Conservation (phyloP, 2,113 vertebrate genomes). For the Chiloscyllium plagiosum region DNA sequence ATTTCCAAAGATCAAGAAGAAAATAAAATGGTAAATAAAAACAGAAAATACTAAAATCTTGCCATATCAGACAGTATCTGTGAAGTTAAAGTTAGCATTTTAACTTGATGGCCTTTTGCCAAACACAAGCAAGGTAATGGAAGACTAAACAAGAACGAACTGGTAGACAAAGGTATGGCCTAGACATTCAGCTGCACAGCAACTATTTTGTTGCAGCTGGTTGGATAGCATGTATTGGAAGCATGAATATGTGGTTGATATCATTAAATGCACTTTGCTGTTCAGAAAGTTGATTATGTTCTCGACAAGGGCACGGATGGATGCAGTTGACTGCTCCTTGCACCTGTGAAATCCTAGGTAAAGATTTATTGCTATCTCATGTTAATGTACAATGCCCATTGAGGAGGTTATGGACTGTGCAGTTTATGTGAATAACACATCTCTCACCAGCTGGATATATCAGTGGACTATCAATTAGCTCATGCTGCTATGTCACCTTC, state of each 20-base stretch:
- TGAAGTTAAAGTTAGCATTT: neutral
- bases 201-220: neutral
- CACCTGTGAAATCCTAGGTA: neutral
- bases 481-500: neutral
- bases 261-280: neutral
- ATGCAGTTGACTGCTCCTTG: neutral
- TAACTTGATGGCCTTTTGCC: neutral
- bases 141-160: neutral
- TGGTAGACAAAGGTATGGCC: neutral
- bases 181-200: neutral
- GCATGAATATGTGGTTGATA: neutral
- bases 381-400: neutral
- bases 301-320: neutral
- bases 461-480: neutral
- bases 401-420: neutral
- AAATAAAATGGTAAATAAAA: neutral
- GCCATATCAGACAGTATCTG: neutral
- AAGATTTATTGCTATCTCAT: neutral
- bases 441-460: neutral
- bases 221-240: neutral
- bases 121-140: neutral
- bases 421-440: neutral
- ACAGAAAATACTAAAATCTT: neutral
- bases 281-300: neutral
- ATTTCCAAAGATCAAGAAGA: neutral